Percentiles rank a stretch among this genome's conserved stretches.
phyloP scores from a whole-genome alignment of 2,113 vertebrate species.

The Empidonax traillii region DNA sequence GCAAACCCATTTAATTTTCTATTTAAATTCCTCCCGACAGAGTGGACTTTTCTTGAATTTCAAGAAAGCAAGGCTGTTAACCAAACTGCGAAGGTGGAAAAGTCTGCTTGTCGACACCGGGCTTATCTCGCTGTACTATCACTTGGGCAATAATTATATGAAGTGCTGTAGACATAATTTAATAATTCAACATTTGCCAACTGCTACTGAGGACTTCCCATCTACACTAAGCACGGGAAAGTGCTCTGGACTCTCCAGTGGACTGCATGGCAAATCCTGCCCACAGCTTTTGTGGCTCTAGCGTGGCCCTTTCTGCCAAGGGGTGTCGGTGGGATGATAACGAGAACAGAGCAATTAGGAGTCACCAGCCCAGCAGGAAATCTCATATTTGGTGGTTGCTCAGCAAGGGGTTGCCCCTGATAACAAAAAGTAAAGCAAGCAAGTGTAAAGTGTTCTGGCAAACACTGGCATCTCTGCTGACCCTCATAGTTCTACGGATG shows the following conservation, averaged over 20 bases:
- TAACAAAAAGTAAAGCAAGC: not conserved
- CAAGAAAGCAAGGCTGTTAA: conserved; percentile 25
- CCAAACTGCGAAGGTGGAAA: not conserved
- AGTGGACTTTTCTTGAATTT: conserved; percentile 46
- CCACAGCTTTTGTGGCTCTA: not conserved
- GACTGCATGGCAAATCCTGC: not conserved
- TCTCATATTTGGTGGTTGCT: not conserved
- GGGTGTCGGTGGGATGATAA: not conserved
- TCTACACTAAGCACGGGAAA: not conserved
- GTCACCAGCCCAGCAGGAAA: not conserved
- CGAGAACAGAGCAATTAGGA: not conserved
- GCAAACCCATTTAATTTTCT: conserved; percentile 60
- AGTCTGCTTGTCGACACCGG: not conserved
- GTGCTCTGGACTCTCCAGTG: not conserved
- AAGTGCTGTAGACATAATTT: conserved; percentile 47
- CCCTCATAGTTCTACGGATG: not conserved
- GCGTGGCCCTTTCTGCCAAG: not conserved
- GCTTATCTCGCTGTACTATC: conserved; percentile 9
- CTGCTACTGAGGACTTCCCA: not conserved
- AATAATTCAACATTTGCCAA: conserved; percentile 38
- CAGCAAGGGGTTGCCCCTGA: not conserved
- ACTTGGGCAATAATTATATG: conserved; percentile 22
- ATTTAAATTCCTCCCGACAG: conserved; percentile 53
- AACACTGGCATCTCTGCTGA: not conserved
- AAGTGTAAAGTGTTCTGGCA: not conserved